These are phyloP conservation scores for Ormyrus thymus DNA, from an alignment of 2,888 invertebrate genomes.

Conservation along the genomic window DNA sequence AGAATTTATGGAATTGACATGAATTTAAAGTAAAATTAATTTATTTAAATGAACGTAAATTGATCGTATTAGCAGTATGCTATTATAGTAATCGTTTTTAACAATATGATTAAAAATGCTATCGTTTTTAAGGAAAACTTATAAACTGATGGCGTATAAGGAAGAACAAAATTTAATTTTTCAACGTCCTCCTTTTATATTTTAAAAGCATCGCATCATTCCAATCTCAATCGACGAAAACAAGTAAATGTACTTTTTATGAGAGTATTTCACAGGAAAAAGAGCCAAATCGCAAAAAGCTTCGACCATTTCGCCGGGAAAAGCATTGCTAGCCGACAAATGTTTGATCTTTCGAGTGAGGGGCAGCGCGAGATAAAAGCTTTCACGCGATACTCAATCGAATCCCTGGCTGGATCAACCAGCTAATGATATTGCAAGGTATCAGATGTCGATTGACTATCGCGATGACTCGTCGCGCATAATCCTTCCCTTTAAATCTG, in stretches of 20 bases:
- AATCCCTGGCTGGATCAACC: slow-evolving; percentile 71
- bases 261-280: background rate
- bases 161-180: too few relatives aligned
- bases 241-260: background rate
- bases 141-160: too few relatives aligned
- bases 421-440: slow-evolving; percentile 60
- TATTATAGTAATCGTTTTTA: too few relatives aligned
- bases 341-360: background rate
- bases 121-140: too few relatives aligned
- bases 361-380: slow-evolving; percentile 10
- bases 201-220: too few relatives aligned
- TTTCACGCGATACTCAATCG: slow-evolving; percentile 65
- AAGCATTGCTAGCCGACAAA: slow-evolving; percentile 1
- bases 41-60: too few relatives aligned
- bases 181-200: too few relatives aligned
- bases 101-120: too few relatives aligned
- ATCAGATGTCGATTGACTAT: slow-evolving; percentile 67
- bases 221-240: too few relatives aligned
- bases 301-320: background rate
- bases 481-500: slow-evolving; percentile 30
- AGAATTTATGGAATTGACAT: too few relatives aligned
- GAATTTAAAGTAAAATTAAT: too few relatives aligned
- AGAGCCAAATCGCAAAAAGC: slow-evolving; percentile 1
- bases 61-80: too few relatives aligned
- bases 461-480: slow-evolving; percentile 49